phyloP scores from a whole-genome alignment of 2,888 invertebrate species.

The Lapara coniferarum region DNA sequence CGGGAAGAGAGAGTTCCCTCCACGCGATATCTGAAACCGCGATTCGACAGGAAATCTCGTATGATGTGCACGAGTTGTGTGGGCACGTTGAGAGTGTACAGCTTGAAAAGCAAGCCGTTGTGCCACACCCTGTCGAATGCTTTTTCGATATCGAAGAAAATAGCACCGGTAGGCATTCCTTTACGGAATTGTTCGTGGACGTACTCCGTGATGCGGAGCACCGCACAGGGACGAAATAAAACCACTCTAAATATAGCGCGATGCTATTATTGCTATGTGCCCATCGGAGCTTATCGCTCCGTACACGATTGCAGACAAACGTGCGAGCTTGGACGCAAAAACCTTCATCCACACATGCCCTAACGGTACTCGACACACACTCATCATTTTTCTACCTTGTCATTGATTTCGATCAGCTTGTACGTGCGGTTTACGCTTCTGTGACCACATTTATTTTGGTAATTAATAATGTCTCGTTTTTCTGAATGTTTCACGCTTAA shows the following conservation, averaged over 20 bases:
- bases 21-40: too few species aligned
- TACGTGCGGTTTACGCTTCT: constrained; percentile 23
- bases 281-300: constrained; percentile 76
- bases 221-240: constrained; percentile 57
- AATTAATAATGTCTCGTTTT: constrained; percentile 1
- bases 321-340: constrained; percentile 65
- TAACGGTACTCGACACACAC: constrained; percentile 62
- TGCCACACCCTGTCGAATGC: too few species aligned
- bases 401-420: constrained; percentile 31
- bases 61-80: too few species aligned
- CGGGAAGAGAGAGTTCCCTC: too few species aligned
- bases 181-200: too few species aligned
- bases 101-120: too few species aligned
- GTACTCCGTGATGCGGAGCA: too few species aligned
- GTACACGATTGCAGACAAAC: constrained; percentile 67
- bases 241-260: constrained; percentile 72
- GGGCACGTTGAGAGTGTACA: too few species aligned
- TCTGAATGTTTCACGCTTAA: constrained; percentile 1
- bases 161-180: too few species aligned
- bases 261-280: constrained; percentile 62
- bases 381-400: constrained; percentile 59
- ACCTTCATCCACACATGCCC: constrained; percentile 58
- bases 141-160: too few species aligned
- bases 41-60: too few species aligned
- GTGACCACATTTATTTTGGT: constrained; percentile 11